Percentiles rank a stretch among this genome's conserved stretches.
phyloP scores from a whole-genome alignment of 2,113 vertebrate genomes.

The Columba livia region DNA sequence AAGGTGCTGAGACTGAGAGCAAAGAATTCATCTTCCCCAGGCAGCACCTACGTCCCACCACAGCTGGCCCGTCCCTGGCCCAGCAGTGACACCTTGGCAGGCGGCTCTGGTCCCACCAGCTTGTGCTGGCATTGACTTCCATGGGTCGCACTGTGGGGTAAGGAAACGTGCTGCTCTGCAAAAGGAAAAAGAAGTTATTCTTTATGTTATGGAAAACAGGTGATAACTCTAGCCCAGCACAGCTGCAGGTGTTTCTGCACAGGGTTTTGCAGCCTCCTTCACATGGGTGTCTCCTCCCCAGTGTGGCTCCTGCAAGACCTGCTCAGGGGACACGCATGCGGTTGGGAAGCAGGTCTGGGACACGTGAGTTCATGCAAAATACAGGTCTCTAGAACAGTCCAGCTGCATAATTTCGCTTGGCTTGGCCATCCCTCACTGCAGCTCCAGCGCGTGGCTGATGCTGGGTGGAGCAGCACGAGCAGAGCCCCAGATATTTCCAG shows the following conservation, averaged over 20 bases:
- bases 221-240: not conserved
- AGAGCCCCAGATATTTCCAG: not conserved
- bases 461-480: not conserved
- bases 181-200: not conserved
- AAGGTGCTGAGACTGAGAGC: not conserved
- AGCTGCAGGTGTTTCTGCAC: fast-evolving
- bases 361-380: not conserved
- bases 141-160: fast-evolving
- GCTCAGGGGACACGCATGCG: fast-evolving
- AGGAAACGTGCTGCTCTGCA: not conserved
- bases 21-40: not conserved
- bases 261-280: not conserved
- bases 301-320: not conserved
- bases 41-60: not conserved
- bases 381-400: not conserved
- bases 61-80: fast-evolving
- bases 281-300: not conserved
- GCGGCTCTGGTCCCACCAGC: fast-evolving
- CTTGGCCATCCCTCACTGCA: not conserved
- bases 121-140: not conserved
- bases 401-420: not conserved
- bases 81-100: fast-evolving
- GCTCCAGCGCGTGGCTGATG: fast-evolving
- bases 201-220: not conserved
- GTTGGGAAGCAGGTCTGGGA: not conserved